Evolutionary conservation across 2,888 invertebrate genomes (phyloP).

Genomic region (Cacoxenus indagator): DNA sequence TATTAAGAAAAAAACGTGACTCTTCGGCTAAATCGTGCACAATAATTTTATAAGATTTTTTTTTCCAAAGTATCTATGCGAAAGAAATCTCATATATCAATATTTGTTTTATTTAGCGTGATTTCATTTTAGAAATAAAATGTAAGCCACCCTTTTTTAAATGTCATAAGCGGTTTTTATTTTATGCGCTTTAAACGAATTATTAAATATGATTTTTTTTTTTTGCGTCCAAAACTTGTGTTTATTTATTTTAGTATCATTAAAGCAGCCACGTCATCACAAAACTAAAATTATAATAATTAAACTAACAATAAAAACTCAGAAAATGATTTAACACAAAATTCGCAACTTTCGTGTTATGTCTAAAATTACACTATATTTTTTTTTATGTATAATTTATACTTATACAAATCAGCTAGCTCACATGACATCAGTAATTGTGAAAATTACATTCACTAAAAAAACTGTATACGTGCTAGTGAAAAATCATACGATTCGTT

Average conservation of each 20-base stretch:
- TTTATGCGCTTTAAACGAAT: not conserved
- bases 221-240: not conserved
- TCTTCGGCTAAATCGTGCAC: not conserved
- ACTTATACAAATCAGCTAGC: not conserved
- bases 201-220: conserved; percentile 15
- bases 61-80: not conserved
- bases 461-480: not conserved
- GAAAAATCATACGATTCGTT: not conserved
- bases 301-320: conserved; percentile 21
- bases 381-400: not conserved
- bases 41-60: not conserved
- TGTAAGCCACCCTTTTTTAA: not conserved
- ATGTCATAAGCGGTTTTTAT: conserved; percentile 2
- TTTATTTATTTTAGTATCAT: conserved; percentile 16
- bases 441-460: conserved; percentile 26
- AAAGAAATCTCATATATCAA: not conserved
- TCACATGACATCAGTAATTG: conserved; percentile 35
- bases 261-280: conserved; percentile 16
- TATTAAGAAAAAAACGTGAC: conserved; percentile 33
- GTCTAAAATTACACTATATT: not conserved
- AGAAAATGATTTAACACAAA: conserved; percentile 8
- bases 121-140: not conserved
- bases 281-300: conserved; percentile 25
- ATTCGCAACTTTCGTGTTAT: conserved; percentile 7
- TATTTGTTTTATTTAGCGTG: conserved; percentile 9